A percentile compares a stretch with the other conserved stretches of the same genome.
These are phyloP conservation scores for Agapornis roseicollis DNA, from an alignment of 2,113 vertebrate genomes.

Conservation along the genomic window DNA sequence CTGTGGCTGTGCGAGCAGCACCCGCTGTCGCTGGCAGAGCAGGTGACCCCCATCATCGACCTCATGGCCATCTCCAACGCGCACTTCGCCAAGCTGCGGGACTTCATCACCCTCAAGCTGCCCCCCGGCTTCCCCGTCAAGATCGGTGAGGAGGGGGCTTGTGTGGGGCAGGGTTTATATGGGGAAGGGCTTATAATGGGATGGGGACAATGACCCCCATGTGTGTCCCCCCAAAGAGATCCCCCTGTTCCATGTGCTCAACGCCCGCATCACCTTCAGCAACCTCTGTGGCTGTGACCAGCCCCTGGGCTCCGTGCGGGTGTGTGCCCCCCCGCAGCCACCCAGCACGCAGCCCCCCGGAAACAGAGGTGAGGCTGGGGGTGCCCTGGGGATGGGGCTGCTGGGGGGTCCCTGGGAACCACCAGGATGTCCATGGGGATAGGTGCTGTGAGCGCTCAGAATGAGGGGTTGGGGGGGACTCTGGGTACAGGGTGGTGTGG, in stretches of 20 bases:
- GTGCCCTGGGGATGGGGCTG: no score
- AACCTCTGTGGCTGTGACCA: constrained; percentile 95
- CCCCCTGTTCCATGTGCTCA: constrained; percentile 95
- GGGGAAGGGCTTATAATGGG: neutral
- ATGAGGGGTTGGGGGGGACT: no score
- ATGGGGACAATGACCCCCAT: neutral
- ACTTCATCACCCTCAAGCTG: constrained; percentile 93
- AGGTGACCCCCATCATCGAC: constrained; percentile 95
- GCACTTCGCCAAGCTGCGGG: constrained; percentile 92
- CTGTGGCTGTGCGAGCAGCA: constrained; percentile 96
- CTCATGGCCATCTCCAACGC: constrained; percentile 97
- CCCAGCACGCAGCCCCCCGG: no score
- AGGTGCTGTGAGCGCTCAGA: no score
- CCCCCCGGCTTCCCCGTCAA: constrained; percentile 94
- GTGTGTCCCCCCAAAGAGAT: constrained; percentile 78
- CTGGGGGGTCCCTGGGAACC: no score
- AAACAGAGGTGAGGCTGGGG: no score
- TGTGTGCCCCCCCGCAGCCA: neutral
- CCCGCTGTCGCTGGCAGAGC: constrained; percentile 90
- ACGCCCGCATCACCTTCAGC: constrained; percentile 94
- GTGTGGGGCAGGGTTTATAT: accelerated
- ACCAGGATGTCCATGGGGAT: no score
- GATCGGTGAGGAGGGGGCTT: constrained; percentile 80
- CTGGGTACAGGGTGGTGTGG: no score
- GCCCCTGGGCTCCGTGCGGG: constrained; percentile 78